Evolutionary conservation across 2,113 vertebrate species (phyloP).

Genomic region (Corythornis vintsioides): DNA sequence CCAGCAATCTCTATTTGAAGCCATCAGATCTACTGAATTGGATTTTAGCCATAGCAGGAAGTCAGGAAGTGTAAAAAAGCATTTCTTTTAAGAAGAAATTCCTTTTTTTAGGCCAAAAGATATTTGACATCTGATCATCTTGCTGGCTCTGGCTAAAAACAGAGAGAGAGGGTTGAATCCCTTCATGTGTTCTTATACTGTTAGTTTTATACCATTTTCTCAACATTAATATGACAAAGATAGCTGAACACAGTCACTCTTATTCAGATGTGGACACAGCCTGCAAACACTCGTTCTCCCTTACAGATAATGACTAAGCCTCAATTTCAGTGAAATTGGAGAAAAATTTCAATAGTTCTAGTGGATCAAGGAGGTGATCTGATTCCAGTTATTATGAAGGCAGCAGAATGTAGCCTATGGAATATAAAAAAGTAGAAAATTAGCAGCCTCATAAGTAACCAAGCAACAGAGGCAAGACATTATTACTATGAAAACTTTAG

Average conservation of each 20-base stretch:
- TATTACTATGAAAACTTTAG: not conserved
- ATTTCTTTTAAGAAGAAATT: not conserved
- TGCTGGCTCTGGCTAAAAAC: not conserved
- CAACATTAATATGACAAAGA: not conserved
- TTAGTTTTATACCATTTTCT: not conserved
- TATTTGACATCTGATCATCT: not conserved
- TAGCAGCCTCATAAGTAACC: slow-evolving; percentile 11
- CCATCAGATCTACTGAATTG: not conserved
- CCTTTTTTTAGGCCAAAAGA: not conserved
- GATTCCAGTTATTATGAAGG: not conserved
- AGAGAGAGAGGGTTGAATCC: not conserved
- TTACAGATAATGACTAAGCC: not conserved
- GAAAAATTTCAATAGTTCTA: not conserved
- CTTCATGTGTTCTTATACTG: not conserved
- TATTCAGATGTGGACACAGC: not conserved
- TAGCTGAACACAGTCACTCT: not conserved
- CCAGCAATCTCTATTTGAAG: not conserved
- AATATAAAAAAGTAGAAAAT: slow-evolving; percentile 5
- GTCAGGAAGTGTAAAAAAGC: not conserved
- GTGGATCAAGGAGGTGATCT: not conserved
- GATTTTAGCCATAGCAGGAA: not conserved
- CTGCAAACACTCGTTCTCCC: not conserved
- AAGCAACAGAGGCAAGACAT: slow-evolving; percentile 18
- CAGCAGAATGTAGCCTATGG: not conserved
- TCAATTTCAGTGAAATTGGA: not conserved